A percentile compares a stretch with the other conserved stretches of the same genome.
Conservation (phyloP, 2,888 invertebrate species). For the Galeruca laticollis region DNA sequence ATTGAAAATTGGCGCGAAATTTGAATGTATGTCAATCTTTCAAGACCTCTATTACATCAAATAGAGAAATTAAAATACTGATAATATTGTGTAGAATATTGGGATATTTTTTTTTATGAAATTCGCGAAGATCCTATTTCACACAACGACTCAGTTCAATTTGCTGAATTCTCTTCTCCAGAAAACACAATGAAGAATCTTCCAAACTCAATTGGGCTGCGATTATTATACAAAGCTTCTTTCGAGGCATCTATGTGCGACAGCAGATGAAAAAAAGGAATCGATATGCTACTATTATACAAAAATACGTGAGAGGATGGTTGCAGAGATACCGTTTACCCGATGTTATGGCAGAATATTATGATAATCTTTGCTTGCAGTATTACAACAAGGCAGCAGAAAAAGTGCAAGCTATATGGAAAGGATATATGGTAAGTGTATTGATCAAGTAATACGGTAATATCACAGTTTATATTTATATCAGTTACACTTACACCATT, state of each 20-base stretch:
- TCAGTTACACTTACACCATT: too few species aligned
- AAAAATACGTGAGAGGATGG: conserved; percentile 61
- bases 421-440: conserved; percentile 58
- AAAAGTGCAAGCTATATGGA: conserved; percentile 62
- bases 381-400: conserved; percentile 58
- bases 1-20: too few species aligned
- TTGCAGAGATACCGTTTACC: conserved; percentile 53
- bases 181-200: conserved; percentile 30
- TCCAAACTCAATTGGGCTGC: conserved; percentile 53
- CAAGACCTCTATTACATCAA: too few species aligned
- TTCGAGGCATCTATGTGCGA: conserved; percentile 57
- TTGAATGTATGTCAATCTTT: too few species aligned
- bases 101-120: not conserved
- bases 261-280: conserved; percentile 53
- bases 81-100: too few species aligned
- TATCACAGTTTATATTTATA: too few species aligned
- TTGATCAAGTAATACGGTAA: too few species aligned
- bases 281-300: conserved; percentile 57
- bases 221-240: conserved; percentile 59
- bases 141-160: not conserved
- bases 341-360: conserved; percentile 47
- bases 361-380: conserved; percentile 44
- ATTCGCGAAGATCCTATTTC: not conserved
- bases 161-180: conserved; percentile 17
- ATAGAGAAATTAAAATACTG: too few species aligned